Evolutionary conservation across 1,140 invertebrate genomes (phyloP), one percentile per base, ranked within the genome.

Genomic region (Anastrepha obliqua): DNA sequence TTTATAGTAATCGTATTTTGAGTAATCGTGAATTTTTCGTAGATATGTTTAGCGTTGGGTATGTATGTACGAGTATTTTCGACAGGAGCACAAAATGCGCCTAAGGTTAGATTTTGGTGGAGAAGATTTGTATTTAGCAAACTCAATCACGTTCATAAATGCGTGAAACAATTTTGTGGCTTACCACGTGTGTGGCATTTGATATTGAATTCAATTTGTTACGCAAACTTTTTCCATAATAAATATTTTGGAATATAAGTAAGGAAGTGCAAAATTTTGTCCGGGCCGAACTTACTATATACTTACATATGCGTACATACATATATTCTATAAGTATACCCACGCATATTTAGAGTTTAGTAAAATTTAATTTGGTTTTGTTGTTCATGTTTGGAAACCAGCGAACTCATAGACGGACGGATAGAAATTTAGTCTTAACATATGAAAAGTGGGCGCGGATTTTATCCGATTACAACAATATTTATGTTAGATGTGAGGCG

Each of bases 201-300:
- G 74, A 55, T 51, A 81, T 81, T 81, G 74, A 81, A 81, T 81
- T 81, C 74, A 81, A 81, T 81, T 81, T 81, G 74, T 55, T 81
- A 29, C n/a, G 74, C 44, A 55, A 55, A 55, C 47, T 81, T 81
- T 81, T 81, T 81, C 20, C 15, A 47, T 74, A 47, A 74, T n/a
- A 47, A 74, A 81, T 81, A 81, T 81, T 81, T 81, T 55, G 20
- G 47, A 58, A 29, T 8, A 17, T 29, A 29, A 29, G 29, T 29
- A 29, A 29, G 29, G 29, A 29, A 29, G 29, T 29, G 29, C 29
- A 29, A 29, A 29, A 29, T 29, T 29, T 1, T 29, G 29, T 29
- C 29, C 29, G 29, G 29, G 29, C 29, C 29, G 29, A 29, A 29
- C 29, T 29, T 29, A 8, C n/a, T n/a, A n/a, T n/a, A n/a, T n/a